phyloP scores from a whole-genome alignment of 2,113 vertebrate species.

The Notarius quadriscutis region DNA sequence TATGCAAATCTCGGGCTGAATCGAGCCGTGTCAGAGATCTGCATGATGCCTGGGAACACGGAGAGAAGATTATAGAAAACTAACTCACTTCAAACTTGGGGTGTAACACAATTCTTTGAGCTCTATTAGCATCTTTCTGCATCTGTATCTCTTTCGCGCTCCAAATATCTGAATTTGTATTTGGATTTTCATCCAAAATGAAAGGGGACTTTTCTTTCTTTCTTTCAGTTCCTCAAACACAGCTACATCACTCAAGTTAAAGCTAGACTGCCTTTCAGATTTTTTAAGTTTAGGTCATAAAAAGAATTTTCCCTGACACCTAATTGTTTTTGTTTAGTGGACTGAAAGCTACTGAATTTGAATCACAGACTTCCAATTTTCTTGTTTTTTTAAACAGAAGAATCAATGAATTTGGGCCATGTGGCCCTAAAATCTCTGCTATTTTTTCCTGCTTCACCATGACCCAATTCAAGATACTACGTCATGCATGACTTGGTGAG shows the following conservation, averaged over 20 bases:
- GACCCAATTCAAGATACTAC: no score
- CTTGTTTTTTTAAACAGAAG: no score
- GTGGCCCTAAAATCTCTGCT: no score
- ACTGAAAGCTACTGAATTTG: no score
- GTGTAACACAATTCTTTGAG: not conserved
- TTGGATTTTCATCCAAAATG: not conserved
- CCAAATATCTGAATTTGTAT: not conserved
- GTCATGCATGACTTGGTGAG: no score
- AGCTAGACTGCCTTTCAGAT: no score
- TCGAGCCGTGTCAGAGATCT: slow-evolving; percentile 72
- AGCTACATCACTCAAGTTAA: not conserved
- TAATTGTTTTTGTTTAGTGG: no score
- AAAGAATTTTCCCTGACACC: no score
- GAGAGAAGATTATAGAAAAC: slow-evolving; percentile 16
- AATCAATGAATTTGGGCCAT: no score
- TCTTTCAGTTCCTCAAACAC: not conserved
- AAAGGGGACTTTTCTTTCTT: not conserved
- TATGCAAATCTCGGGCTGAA: slow-evolving; percentile 73
- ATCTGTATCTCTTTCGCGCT: not conserved
- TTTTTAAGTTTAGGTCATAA: no score
- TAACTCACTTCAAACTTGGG: not conserved
- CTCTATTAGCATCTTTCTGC: not conserved
- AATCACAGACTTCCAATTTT: no score
- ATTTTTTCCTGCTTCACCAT: no score
- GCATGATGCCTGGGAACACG: slow-evolving; percentile 68